A percentile compares a stretch with the other conserved stretches of the same genome.
These are phyloP conservation scores for Mirza zaza DNA, from an alignment of 2,113 vertebrate genomes.

Conservation along the genomic window DNA sequence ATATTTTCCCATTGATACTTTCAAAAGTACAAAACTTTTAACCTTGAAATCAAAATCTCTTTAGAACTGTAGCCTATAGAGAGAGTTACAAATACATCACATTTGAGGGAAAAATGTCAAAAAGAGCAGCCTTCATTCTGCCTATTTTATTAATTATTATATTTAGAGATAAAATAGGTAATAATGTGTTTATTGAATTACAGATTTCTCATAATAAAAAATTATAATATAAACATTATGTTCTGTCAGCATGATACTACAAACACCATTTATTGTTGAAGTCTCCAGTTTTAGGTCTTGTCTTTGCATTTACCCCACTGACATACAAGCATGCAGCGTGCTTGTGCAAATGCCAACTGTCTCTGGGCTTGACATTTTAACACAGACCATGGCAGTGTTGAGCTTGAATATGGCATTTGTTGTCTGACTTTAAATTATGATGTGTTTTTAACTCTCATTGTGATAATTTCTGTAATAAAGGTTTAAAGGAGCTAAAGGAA, in stretches of 20 bases:
- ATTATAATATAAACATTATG: not conserved
- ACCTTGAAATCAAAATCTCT: slow-evolving; percentile 2
- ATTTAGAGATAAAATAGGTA: not conserved
- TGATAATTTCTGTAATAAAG: slow-evolving; percentile 81
- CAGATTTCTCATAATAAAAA: not conserved
- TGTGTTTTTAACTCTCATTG: not conserved
- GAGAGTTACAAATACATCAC: not conserved
- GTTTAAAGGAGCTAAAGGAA: slow-evolving; percentile 93
- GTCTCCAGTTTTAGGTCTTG: not conserved
- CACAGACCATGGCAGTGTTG: not conserved
- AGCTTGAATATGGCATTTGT: not conserved
- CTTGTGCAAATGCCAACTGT: not conserved
- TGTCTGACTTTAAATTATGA: slow-evolving; percentile 16
- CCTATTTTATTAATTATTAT: not conserved
- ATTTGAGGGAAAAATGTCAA: not conserved
- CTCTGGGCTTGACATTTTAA: not conserved
- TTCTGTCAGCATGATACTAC: not conserved
- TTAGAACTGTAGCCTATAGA: not conserved
- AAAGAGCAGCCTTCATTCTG: not conserved
- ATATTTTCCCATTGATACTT: not conserved
- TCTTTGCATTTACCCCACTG: not conserved
- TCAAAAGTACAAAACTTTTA: not conserved
- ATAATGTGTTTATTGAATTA: slow-evolving; percentile 1
- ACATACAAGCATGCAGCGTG: not conserved
- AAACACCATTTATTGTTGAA: not conserved